Evolutionary conservation across 1,140 invertebrate genomes (phyloP), one percentile per base, ranked within the genome.

Genomic region (Macrobrachium rosenbergii): DNA sequence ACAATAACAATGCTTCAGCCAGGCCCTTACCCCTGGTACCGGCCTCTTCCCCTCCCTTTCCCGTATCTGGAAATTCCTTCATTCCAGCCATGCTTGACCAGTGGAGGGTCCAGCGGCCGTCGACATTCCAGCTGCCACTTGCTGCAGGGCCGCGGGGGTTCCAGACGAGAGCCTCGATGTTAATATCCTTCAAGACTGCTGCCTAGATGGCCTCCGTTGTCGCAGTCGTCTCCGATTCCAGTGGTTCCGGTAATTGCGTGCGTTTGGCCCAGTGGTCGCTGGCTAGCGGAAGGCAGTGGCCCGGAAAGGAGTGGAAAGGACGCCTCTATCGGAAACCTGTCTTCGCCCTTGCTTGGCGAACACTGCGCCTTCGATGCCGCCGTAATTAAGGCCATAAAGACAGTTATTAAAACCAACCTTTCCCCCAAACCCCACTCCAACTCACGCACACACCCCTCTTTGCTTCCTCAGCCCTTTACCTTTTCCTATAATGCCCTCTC

Each of bases 121-220:
- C 78, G 76, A 87, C 85, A 87, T 87, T 87, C 85, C 85, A 87
- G 79, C 85, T 87, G 85, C 85, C 85, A 87, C 85, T 87, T 87
- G 85, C 63, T 81, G 37, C 85, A 58, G 85, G 78, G 28, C 78
- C 69, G 19, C 69, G 67, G 72, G 77, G 84, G 84, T 64, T 78
- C 60, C 64, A 82, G 67, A 59, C 85, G 78, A 67, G 79, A 64
- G 43, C 85, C 85, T 72, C 78, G 63, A 87, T 87, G 85, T 87
- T 87, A 87, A 87, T 87, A 87, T 81, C 78, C 85, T 87, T 87
- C 85, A 87, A 87, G 85, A 87, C 81, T 87, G 85, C 85, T 81
- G 85, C 85, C 85, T 87, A 87, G 85, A 87, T 87, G 85, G 85
- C 85, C 85, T 52, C 85, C 81, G 85, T 87, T 87, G 85, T 87